A percentile compares a stretch with the other conserved stretches of the same genome.
Evolutionary conservation across 1,140 invertebrate species (phyloP).

Genomic region (Dufourea novaeangliae): DNA sequence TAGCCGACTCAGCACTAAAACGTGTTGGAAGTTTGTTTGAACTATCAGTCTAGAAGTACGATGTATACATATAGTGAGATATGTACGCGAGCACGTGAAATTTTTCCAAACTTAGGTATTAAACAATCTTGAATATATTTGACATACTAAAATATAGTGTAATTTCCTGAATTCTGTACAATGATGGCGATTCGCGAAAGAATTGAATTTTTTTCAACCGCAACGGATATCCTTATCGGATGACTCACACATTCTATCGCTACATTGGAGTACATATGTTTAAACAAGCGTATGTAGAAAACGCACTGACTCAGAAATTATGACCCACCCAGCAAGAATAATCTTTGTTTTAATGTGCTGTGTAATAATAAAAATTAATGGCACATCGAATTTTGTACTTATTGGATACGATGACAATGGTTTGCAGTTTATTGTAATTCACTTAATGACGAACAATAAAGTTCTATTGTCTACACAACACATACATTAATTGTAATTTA

Average conservation of each 20-base stretch:
- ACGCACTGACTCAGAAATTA: background rate
- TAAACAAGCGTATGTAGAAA: background rate
- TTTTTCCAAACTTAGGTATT: background rate
- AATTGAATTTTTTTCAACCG: background rate
- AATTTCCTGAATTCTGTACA: too few relatives aligned
- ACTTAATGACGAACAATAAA: too few relatives aligned
- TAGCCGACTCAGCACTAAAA: too few relatives aligned
- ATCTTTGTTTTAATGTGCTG: background rate
- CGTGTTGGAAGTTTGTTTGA: too few relatives aligned
- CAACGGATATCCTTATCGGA: background rate
- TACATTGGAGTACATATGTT: background rate
- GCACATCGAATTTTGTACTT: background rate
- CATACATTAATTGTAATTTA: too few relatives aligned
- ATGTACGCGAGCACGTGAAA: too few relatives aligned
- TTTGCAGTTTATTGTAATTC: background rate
- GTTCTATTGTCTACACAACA: too few relatives aligned
- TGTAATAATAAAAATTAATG: background rate
- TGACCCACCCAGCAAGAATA: background rate
- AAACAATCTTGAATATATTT: too few relatives aligned
- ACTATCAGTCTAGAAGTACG: background rate
- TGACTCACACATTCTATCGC: slow-evolving; percentile 15
- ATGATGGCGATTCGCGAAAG: background rate
- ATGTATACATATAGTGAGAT: too few relatives aligned
- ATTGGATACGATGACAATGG: background rate
- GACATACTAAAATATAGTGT: too few relatives aligned